Evolutionary conservation across 1,140 invertebrate genomes (phyloP).

Genomic region (Drosophila pectinifera): DNA sequence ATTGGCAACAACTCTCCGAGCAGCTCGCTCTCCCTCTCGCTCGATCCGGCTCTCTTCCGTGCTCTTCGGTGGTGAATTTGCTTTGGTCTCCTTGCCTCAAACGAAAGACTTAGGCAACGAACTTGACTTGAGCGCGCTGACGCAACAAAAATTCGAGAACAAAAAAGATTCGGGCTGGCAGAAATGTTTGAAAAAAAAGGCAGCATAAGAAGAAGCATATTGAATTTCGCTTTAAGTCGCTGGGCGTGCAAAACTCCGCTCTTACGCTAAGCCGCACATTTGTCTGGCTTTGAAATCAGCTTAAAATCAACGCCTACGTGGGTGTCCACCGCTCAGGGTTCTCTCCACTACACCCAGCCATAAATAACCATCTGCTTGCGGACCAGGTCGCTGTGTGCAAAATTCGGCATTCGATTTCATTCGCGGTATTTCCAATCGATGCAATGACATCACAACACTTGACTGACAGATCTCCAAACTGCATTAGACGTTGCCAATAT

Average conservation of each 20-base stretch:
- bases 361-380: conserved; percentile 72
- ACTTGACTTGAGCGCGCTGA: conserved; percentile 57
- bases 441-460: conserved; percentile 62
- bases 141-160: conserved; percentile 33
- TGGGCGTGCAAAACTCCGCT: conserved; percentile 65
- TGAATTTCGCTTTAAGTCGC: conserved; percentile 69
- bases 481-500: conserved; percentile 43
- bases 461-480: conserved; percentile 25
- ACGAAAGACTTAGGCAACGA: conserved; percentile 78
- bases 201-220: conserved; percentile 50
- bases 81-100: not conserved
- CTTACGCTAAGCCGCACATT: conserved; percentile 74
- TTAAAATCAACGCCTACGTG: conserved; percentile 83
- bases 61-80: conserved; percentile 30
- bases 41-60: not conserved
- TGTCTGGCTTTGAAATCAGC: conserved; percentile 83
- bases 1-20: conserved; percentile 43
- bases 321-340: conserved; percentile 50
- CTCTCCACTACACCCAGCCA: conserved; percentile 41
- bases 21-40: not conserved
- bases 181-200: conserved; percentile 4
- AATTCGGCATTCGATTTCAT: conserved; percentile 69
- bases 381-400: conserved; percentile 40
- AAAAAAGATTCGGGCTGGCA: no score
- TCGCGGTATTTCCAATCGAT: conserved; percentile 37